Evolutionary conservation across 2,888 invertebrate species (phyloP), one percentile per base, ranked within the genome.

Genomic region (Amorpha juglandis): DNA sequence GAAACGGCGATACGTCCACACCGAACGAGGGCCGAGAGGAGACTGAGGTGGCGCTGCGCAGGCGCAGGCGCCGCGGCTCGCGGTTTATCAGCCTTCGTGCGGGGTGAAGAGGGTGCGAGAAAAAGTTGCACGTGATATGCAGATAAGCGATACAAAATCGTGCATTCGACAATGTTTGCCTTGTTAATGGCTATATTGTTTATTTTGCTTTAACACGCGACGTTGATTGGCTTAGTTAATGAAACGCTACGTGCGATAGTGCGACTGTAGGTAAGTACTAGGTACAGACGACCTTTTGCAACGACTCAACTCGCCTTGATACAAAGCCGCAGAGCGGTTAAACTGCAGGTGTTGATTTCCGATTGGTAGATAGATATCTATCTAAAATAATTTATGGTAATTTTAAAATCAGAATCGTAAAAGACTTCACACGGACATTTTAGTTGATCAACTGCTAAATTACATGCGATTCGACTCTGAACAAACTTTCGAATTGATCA

Each of bases 21-120:
- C 77, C 74, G 76, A 73, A 71, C 82, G 81, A 76, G 81, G 77
- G 76, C 75, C 78, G 79, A 71, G 82, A 76, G 82, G 81, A 82
- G 85, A 92, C 92, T 92, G 88, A 87, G 87, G 85, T 80, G 81
- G 74, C 76, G 80, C 72, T 90, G 92, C 92, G 92, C 91, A 74
- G 76, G 90, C 91, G 92, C 85, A 66, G 14, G 62, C 79, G 85
- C 81, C 78, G 74, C 80, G 66, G 63, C 67, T 78, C 79, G 78
- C 81, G 84, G 86, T 79, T 92, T 92, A 92, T 92, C 92, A 92
- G 90, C 86, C 87, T 90, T 88, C 82, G 80, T 77, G 80, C 55
- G 88, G 88, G 86, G 81, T 78, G 81, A 80, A 83, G 82, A 82
- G 82, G 86, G 86, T 80, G 81, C 77, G 85, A 87, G 88, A 89